These are phyloP conservation scores for Cherax destructor DNA, from an alignment of 1,140 invertebrate genomes.

Conservation along the genomic window DNA sequence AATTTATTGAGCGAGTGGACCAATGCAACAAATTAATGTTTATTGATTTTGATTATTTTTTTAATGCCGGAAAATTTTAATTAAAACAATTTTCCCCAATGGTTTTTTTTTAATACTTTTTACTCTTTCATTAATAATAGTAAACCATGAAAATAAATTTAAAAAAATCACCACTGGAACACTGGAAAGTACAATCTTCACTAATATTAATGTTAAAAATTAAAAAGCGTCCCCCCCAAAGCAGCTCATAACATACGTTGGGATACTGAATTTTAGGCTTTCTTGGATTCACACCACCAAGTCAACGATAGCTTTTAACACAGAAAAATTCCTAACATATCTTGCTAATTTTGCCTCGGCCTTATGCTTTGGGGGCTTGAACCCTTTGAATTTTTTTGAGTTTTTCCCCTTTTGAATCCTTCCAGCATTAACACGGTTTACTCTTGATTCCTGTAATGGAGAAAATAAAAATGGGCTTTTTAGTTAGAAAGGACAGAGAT, in stretches of 20 bases:
- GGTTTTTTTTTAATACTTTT: not conserved
- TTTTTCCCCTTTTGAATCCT: slow-evolving; percentile 85
- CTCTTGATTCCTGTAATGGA: slow-evolving; percentile 87
- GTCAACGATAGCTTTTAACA: not conserved
- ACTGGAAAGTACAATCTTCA: not conserved
- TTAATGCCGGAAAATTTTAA: not conserved
- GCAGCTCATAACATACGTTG: not conserved
- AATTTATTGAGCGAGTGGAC: slow-evolving; percentile 4
- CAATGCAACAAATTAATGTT: not conserved
- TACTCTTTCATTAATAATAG: not conserved
- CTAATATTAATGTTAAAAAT: not conserved
- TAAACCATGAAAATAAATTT: not conserved
- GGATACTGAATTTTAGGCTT: not conserved
- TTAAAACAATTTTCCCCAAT: not conserved
- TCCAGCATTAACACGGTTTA: slow-evolving; percentile 96
- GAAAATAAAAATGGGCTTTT: not conserved
- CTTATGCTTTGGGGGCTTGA: slow-evolving; percentile 96
- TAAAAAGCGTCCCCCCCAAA: not conserved
- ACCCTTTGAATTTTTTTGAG: slow-evolving; percentile 75
- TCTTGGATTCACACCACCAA: not conserved
- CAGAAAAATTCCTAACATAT: not conserved
- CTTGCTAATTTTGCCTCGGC: slow-evolving; percentile 86
- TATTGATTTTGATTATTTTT: not conserved
- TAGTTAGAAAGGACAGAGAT: too few species aligned
- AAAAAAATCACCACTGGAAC: not conserved